Base-by-base conservation (phyloP, 2,797 vertebrate genomes). In the Stomatorhinus walkeri region DNA sequence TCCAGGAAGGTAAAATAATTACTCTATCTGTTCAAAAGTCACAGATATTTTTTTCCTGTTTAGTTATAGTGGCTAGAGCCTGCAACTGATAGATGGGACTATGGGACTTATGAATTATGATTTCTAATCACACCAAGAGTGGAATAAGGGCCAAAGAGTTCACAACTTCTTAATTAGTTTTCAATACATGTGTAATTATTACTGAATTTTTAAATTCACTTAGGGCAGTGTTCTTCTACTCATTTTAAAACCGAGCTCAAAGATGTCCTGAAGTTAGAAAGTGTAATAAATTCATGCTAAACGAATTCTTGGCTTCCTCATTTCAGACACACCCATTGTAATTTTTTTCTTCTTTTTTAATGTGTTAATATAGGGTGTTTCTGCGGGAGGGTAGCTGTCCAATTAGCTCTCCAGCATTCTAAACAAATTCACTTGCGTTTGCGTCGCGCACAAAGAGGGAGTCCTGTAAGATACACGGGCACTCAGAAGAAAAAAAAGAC, bases 161-260 rank as follows among this genome's bases (percentile, higher is more conserved):
- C 94, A 94, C 90, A 43, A 90, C 88, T 93, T 94, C 93, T 93
- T 95, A 94, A 95, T 95, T 94, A 95, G 94, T 94, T 95, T 95
- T 94, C 93, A 89, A 91, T 94, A 90, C 93, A 93, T 92, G 90
- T 93, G 91, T 95, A 94, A 95, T 95, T 95, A 95, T 94, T 94
- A 91, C 92, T 94, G 93, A 94, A 94, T 95, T 94, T 94, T 94
- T 94, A 94, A 95, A 95, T 93, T 94, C 93, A 94, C 93, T 95
- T 92, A 91, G 92, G 94, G 95, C 94, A 48, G 79, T 87, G 32
- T 90, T 91, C 88, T 89, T 87, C 89, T 89, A 89, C 92, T 93
- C 92, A 92, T 94, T 93, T 94, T 59, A 89, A 90, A 92, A 91
- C 76, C 91, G 92, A 93, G 91, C 94, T 94, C 91, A 93, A 91